Conservation (phyloP, 1,140 invertebrate species). For the Caenorhabditis tropicalis region DNA sequence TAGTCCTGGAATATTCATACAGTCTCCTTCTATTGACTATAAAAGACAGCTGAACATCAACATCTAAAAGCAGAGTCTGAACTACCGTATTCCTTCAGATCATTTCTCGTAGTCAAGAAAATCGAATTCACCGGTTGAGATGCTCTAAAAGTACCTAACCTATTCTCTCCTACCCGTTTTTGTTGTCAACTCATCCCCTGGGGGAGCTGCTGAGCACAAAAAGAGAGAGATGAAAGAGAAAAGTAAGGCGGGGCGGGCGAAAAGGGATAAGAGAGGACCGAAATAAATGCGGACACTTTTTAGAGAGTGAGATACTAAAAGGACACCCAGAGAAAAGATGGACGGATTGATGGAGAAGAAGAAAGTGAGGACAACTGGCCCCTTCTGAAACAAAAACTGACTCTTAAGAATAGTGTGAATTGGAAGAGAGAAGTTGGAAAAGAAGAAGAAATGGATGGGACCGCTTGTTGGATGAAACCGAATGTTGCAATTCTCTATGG, state of each 20-base stretch:
- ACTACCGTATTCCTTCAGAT: neutral
- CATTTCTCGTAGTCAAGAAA: neutral
- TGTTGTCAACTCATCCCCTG: slow-evolving; percentile 32
- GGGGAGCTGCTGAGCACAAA: slow-evolving; percentile 16
- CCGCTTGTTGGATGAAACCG: neutral
- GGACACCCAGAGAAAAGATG: neutral
- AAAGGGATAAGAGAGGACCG: neutral
- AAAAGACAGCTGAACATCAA: too few relatives aligned
- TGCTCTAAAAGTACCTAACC: slow-evolving; percentile 23
- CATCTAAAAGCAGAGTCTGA: too few relatives aligned
- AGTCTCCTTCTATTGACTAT: too few relatives aligned
- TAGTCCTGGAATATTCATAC: too few relatives aligned
- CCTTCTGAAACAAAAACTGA: neutral
- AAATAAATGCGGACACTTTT: slow-evolving; percentile 40
- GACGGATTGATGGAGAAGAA: neutral
- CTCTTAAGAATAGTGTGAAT: neutral
- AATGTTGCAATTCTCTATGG: neutral
- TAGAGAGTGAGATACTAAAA: neutral
- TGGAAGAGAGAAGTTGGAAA: neutral
- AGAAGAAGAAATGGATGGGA: neutral
- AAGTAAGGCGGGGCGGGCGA: neutral
- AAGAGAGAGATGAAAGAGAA: slow-evolving; percentile 22
- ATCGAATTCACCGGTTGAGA: neutral
- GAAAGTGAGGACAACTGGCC: slow-evolving; percentile 3
- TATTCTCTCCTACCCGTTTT: neutral